Base-by-base conservation (phyloP, 2,797 vertebrate species). In the Geotrypetes seraphini region DNA sequence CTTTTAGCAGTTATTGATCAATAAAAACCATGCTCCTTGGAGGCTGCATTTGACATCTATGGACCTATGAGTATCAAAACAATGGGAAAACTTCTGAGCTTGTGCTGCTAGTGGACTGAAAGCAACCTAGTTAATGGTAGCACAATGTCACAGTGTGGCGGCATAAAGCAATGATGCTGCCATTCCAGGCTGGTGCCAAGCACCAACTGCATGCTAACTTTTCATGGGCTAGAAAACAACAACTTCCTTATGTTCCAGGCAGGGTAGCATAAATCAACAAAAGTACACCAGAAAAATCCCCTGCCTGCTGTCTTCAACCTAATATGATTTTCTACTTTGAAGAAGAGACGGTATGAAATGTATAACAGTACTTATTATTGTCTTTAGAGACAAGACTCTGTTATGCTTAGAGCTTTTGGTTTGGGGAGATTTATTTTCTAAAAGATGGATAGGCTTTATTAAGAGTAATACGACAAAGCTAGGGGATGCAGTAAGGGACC, bases 61-160 rank as follows among this genome's bases (percentile, higher is more conserved):
- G 71, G 73, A 62, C 62, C 60, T n/a, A 19, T 5, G 51, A 44
- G 51, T 56, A 66, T 66, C 72, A 64, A 42, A 54, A 60, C 60
- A 58, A 40, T 1, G 8, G 44, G 41, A 33, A 43, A 46, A 52
- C 29, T 33, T 29, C 61, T 3, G 39, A 10, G 7, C 30, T 40
- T 43, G 50, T 37, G 15, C 63, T 38, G 41, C 55, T 47, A 16
- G 53, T 28, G 42, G 56, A 44, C 57, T 31, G 53, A 59, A 63
- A 65, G 56, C 38, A 8, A 19, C n/a, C 43, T 52, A 57, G 74
- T 58, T 62, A 64, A 76, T 50, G 58, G 47, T 60, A 36, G 50
- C 31, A 22, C 39, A 58, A 37, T 36, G 64, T 60, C 56, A 53
- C 71, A 53, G 4, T 43, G 36, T 54, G 71, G 71, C 68, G 54